Conservation (phyloP, 2,113 vertebrate genomes). For the Hippocampus mohnikei region DNA sequence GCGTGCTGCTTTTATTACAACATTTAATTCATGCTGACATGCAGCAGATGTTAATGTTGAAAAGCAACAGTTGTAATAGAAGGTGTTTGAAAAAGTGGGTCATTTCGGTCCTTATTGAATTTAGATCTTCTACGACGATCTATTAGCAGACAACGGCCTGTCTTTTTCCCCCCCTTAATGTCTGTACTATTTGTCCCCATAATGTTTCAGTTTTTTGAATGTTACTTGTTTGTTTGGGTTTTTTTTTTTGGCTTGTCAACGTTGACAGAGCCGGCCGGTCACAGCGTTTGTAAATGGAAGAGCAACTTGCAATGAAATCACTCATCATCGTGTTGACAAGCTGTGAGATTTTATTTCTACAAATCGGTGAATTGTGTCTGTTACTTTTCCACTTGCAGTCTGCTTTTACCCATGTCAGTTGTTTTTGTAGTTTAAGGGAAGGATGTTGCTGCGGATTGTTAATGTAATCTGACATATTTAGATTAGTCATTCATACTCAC, state of each 20-base stretch:
- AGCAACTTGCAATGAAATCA: neutral
- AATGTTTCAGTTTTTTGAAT: neutral
- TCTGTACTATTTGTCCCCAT: neutral
- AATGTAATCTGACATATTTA: neutral
- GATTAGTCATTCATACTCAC: neutral
- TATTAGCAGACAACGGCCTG: neutral
- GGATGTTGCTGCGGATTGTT: neutral
- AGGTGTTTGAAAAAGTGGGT: neutral
- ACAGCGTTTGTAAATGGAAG: neutral
- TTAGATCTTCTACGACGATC: neutral
- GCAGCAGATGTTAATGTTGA: conserved; percentile 46
- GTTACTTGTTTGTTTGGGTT: neutral
- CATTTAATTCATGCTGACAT: conserved; percentile 15
- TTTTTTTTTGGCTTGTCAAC: neutral
- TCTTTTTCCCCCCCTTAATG: neutral
- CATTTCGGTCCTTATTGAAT: neutral
- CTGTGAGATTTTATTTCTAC: neutral
- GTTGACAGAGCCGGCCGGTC: neutral
- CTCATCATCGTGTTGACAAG: neutral
- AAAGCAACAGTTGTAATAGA: conserved; percentile 35
- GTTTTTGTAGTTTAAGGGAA: neutral
- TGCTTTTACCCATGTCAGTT: neutral
- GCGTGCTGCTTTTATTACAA: conserved; percentile 24
- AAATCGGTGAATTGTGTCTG: neutral
- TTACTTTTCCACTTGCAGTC: neutral